Evolutionary conservation across 2,888 invertebrate genomes (phyloP).

Genomic region (Euproctis similis): DNA sequence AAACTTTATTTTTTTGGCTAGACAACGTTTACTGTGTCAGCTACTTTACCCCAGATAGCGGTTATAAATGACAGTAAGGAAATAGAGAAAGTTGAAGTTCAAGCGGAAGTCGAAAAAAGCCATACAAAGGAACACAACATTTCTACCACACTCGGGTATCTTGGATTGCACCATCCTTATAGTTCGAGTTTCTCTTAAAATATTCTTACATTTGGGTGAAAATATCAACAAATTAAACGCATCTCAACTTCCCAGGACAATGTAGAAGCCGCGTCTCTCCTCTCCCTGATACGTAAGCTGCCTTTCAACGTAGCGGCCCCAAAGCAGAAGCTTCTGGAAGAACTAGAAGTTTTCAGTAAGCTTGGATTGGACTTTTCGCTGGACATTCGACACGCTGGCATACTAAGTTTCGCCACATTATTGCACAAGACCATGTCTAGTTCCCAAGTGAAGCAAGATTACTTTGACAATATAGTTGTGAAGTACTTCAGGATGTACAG

Average conservation of each 20-base stretch:
- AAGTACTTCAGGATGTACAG: conserved; percentile 82
- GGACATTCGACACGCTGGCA: conserved; percentile 80
- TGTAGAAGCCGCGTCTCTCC: conserved; percentile 78
- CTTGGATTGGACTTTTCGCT: conserved; percentile 49
- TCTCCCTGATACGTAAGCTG: conserved; percentile 79
- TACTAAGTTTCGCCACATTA: conserved; percentile 81
- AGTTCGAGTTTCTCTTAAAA: too few species aligned
- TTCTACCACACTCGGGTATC: too few species aligned
- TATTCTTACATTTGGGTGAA: too few species aligned
- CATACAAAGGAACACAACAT: too few species aligned
- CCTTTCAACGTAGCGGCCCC: conserved; percentile 81
- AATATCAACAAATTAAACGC: too few species aligned
- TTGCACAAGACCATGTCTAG: conserved; percentile 79
- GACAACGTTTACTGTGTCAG: too few species aligned
- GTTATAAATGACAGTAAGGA: too few species aligned
- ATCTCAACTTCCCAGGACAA: conserved; percentile 62
- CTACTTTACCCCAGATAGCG: too few species aligned
- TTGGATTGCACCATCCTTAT: too few species aligned
- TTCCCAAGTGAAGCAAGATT: conserved; percentile 73
- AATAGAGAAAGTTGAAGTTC: too few species aligned
- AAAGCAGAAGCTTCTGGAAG: conserved; percentile 65
- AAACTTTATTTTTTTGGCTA: too few species aligned
- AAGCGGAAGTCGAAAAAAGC: too few species aligned
- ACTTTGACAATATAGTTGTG: conserved; percentile 81
- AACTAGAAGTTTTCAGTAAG: conserved; percentile 70